Evolutionary conservation across 2,888 invertebrate genomes (phyloP).

Genomic region (Gibbula magus): DNA sequence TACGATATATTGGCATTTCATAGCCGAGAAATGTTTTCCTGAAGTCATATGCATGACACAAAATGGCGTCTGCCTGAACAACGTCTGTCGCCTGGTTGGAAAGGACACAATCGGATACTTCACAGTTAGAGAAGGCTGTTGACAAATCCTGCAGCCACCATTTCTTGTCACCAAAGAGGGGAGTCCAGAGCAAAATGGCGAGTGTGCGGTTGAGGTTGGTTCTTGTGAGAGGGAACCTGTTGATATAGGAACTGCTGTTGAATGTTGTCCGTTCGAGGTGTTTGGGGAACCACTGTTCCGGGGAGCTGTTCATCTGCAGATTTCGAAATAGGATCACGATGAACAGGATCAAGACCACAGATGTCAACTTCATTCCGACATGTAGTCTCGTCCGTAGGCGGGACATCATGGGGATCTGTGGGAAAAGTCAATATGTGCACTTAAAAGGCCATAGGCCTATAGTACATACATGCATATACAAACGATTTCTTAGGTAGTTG

Average conservation of each 20-base stretch:
- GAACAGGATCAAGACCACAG: background rate
- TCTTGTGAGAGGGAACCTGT: background rate
- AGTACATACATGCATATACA: no score
- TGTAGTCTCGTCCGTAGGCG: no score
- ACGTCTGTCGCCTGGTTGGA: background rate
- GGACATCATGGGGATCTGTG: no score
- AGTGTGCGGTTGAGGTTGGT: background rate
- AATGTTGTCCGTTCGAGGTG: background rate
- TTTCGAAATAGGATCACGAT: background rate
- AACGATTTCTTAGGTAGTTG: no score
- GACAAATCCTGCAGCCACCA: background rate
- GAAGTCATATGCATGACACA: conserved; percentile 10
- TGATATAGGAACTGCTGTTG: background rate
- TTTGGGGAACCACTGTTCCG: background rate
- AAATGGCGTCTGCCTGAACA: background rate
- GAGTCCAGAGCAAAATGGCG: conserved; percentile 17
- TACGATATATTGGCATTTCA: background rate
- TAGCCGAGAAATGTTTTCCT: background rate
- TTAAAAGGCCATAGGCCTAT: no score
- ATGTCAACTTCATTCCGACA: no score
- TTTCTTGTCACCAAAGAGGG: background rate
- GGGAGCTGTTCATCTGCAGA: background rate
- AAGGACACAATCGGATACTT: background rate
- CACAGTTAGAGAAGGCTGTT: background rate
- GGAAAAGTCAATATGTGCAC: no score